phyloP scores from a whole-genome alignment of 2,797 vertebrate species.

The Chiloscyllium punctatum region DNA sequence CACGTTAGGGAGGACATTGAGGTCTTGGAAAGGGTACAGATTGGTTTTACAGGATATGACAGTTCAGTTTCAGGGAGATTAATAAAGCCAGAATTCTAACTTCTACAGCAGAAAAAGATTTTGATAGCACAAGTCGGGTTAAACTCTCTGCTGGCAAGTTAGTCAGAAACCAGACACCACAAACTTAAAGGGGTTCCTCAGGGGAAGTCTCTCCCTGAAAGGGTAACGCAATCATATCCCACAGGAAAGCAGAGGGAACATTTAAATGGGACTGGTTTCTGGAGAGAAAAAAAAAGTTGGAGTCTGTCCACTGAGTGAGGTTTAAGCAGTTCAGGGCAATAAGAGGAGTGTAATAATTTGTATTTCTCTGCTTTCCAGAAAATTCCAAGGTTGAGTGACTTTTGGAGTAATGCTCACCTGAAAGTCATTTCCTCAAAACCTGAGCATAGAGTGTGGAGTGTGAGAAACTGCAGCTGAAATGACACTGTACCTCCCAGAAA shows the following conservation, averaged over 20 bases:
- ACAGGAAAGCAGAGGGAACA: not conserved
- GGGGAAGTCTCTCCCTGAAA: not conserved
- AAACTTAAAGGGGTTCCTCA: not conserved
- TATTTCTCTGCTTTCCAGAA: too few relatives aligned
- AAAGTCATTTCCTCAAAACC: not conserved
- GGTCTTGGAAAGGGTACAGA: not conserved
- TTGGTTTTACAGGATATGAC: not conserved
- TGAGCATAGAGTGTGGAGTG: too few relatives aligned
- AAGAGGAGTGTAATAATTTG: too few relatives aligned
- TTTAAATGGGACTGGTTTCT: not conserved
- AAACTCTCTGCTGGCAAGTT: not conserved
- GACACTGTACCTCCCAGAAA: too few relatives aligned
- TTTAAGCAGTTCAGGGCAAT: too few relatives aligned
- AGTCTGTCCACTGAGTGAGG: too few relatives aligned
- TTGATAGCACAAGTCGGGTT: too few relatives aligned
- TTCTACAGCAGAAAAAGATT: not conserved
- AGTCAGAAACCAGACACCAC: not conserved
- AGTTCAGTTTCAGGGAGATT: not conserved
- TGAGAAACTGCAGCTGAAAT: too few relatives aligned
- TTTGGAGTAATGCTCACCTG: too few relatives aligned
- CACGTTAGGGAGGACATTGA: not conserved
- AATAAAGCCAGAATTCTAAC: not conserved
- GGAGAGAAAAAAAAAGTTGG: not conserved
- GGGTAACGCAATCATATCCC: too few relatives aligned
- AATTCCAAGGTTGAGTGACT: too few relatives aligned